Evolutionary conservation across 2,113 vertebrate species (phyloP), one percentile per base, ranked within the genome.

Genomic region (Halichoeres trimaculatus): DNA sequence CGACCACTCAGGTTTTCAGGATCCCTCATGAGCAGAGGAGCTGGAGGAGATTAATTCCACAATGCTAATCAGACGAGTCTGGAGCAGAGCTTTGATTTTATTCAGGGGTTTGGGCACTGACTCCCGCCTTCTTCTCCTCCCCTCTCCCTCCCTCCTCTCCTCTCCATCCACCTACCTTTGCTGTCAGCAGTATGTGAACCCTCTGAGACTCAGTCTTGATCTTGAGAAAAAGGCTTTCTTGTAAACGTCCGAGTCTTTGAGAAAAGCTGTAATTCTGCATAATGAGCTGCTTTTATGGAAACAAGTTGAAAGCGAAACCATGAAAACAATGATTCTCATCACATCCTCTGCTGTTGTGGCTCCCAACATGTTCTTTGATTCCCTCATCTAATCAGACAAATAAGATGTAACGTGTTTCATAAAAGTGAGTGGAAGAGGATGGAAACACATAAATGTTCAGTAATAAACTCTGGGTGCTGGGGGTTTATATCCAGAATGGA

Each of bases 21-120:
- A 74, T 89, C 75, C 75, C 64, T 51, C 10, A 55, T 78, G 74
- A 65, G 78, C 47, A 85, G 75, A 65, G 48, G 56, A 82, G 75
- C 79, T 63, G 47, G 66, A 64, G 81, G 81, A 88, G 77, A 85
- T 90, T 89, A 87, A 86, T 86, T 85, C 72, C 78, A 83, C 80
- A 84, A 78, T 70, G 83, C 81, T 91, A 91, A 91, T 89, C 89
- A 90, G 66, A 78, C 72, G 67, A 90, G 74, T 85, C 88, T 84
- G 89, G 84, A 87, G 73, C 75, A 50, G 58, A 81, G 87, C 90
- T 90, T 85, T 85, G 91, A 87, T 89, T 89, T 88, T 73, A 85
- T 89, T 89, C 76, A 85, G 74, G 66, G 85, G 58, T 73, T 80
- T 84, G 74, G 72, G 66, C 77, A 51, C 83, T 13, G 47, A 53